Base-by-base conservation (phyloP, 2,888 invertebrate genomes). In the Nomada fabriciana region DNA sequence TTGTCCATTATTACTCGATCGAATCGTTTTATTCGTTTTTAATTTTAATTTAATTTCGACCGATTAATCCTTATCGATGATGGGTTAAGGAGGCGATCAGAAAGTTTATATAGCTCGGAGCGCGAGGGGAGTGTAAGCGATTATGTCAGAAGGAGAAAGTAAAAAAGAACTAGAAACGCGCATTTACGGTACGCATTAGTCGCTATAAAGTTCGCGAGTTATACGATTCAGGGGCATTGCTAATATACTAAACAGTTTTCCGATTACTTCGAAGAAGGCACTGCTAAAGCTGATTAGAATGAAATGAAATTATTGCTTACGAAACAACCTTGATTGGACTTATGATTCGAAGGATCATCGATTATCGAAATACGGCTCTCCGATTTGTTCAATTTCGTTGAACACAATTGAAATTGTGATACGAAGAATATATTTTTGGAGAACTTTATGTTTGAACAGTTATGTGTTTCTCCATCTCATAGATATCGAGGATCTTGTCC, bases 381-480 rank as follows among this genome's bases (percentile, higher is more conserved):
- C 74, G 77, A 68, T 73, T 72, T 43, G 29, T 68, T 79, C 57
- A 64, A 80, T 78, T 70, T 80, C 77, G 75, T 80, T 59, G 73
- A 77, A 25, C 25, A 47, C 29, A 55, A 65, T 64, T 76, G 52
- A 23, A 63, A 23, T 36, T 57, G 60, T 73, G 52, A 42, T 63
- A 70, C 72, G 76, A 79, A 76, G 74, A 80, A 80, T 86, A 86
- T 86, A 87, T 86, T 86, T 86, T 86, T 86, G 80, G 75, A 86
- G 76, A 82, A 72, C 69, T 84, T 87, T 82, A 73, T 82, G 84
- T 86, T 86, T 77, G 18, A 68, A 59, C 68, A 20, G 25, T 86
- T 76, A 65, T 69, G 61, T 43, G 67, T 60, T 86, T 82, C 71
- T 82, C 73, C 80, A 73, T 76, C 73, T n/a, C 59, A 55, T 23